phyloP scores from a whole-genome alignment of 1,140 invertebrate species.

The Episyrphus balteatus region DNA sequence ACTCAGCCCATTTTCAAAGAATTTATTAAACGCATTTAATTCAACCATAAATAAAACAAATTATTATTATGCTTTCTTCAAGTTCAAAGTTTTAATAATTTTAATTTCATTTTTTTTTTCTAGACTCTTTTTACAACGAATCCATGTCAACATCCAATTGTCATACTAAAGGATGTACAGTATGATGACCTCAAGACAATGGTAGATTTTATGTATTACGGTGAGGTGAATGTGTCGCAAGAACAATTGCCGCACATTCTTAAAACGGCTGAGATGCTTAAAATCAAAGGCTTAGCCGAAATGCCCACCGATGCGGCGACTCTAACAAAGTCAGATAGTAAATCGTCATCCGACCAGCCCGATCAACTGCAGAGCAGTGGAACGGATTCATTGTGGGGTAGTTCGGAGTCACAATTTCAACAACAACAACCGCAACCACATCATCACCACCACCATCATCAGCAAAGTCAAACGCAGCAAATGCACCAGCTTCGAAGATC shows the following conservation, averaged over 20 bases:
- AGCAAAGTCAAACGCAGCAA: constrained; percentile 23
- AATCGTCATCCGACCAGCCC: constrained; percentile 34
- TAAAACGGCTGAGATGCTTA: constrained; percentile 76
- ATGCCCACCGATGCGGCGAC: constrained; percentile 60
- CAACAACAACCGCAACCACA: constrained; percentile 18
- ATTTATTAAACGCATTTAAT: too few species aligned
- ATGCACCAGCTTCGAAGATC: constrained; percentile 31
- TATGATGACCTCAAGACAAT: constrained; percentile 76
- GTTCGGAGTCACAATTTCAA: constrained; percentile 32
- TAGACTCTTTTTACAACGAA: constrained; percentile 69
- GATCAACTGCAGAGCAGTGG: constrained; percentile 18
- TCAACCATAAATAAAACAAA: too few species aligned
- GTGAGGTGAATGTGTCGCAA: constrained; percentile 81
- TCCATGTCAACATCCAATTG: constrained; percentile 81
- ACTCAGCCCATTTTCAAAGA: too few species aligned
- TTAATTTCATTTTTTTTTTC: constrained; percentile 27
- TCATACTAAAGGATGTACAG: constrained; percentile 80
- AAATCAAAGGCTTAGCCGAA: constrained; percentile 77
- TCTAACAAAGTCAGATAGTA: constrained; percentile 52
- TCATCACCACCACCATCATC: constrained; percentile 21
- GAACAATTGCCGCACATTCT: constrained; percentile 76
- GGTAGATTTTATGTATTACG: constrained; percentile 87
- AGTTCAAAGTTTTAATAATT: not conserved
- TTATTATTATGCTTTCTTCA: too few species aligned
- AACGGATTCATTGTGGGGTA: constrained; percentile 31